phyloP scores from a whole-genome alignment of 1,140 invertebrate species.

The Drosophila ohnishii region DNA sequence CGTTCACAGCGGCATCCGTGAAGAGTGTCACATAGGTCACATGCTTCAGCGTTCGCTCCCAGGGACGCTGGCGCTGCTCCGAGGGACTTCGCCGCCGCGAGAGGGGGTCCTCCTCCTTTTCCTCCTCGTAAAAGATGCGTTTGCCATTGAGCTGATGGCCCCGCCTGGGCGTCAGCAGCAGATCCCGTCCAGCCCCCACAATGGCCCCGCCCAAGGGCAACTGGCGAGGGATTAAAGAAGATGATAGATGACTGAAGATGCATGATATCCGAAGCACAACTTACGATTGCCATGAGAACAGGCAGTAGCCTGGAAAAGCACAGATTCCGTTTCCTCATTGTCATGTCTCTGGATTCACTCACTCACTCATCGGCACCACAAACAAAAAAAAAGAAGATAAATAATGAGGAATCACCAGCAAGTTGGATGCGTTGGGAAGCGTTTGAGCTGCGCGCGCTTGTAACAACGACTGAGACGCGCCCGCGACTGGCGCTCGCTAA shows the following conservation, averaged over 20 bases:
- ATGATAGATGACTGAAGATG: background rate
- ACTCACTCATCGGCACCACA: conserved; percentile 8
- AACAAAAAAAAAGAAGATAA: background rate
- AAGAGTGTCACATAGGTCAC: conserved; percentile 85
- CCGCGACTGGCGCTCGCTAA: conserved; percentile 53
- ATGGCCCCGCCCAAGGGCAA: conserved; percentile 42
- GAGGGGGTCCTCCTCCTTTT: conserved; percentile 9
- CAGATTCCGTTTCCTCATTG: conserved; percentile 36
- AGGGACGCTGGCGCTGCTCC: conserved; percentile 54
- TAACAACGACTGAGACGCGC: conserved; percentile 65
- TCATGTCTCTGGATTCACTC: background rate
- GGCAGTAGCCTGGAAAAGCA: conserved; percentile 21
- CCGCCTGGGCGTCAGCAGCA: conserved; percentile 74
- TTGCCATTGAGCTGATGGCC: conserved; percentile 63
- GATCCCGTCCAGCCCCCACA: conserved; percentile 67
- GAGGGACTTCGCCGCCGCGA: background rate
- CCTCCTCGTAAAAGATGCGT: conserved; percentile 71
- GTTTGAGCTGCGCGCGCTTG: conserved; percentile 48
- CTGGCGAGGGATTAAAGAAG: conserved; percentile 16
- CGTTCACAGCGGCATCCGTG: conserved; percentile 78
- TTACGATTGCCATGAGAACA: conserved; percentile 55
- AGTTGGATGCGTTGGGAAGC: conserved; percentile 37
- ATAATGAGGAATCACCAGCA: conserved; percentile 5
- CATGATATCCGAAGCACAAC: background rate
- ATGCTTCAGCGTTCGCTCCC: conserved; percentile 85